Evolutionary conservation across 2,797 vertebrate genomes (phyloP), one percentile per base, ranked within the genome.

Genomic region (Rhinella marina): DNA sequence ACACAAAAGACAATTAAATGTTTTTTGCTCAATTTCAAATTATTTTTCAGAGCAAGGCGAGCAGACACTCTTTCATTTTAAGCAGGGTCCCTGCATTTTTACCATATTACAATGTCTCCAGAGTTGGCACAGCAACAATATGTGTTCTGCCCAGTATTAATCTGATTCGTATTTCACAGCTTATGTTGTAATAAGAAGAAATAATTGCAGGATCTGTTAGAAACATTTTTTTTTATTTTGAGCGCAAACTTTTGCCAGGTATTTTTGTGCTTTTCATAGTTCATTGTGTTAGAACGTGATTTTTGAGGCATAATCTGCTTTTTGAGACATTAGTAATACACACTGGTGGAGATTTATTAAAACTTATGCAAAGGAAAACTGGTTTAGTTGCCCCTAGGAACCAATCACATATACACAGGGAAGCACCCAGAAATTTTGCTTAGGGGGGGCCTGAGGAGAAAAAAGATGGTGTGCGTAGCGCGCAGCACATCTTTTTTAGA

Each of bases 191-290:
- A 83, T 84, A 93, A 90, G 86, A 92, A 93, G 91, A 85, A 84
- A 93, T 92, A 92, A 90, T 93, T 92, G 91, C 91, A 88, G 88
- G 90, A 89, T 86, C 86, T 92, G 90, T 90, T 93, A 89, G 76
- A 90, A 92, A 92, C 92, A 88, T 93, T 92, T 87, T 87, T 91
- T 32, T 92, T 91, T 88, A 85, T 88, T 92, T 86, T 88, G 91
- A 89, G 82, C 90, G 87, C 88, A 93, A 70, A 91, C 89, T 50
- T 16, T 83, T 62, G 27, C 81, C 80, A 87, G 27, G 50, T 25
- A 77, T 52, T 82, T 56, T 32, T 75, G 17, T 76, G 57, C 79
- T 81, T 86, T 81, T 81, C n/a, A 81, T 50, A 68, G 64, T 27
- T 54, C 8, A 50, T 54, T 50, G 13, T 73, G 25, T 73, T 84